Evolutionary conservation across 2,888 invertebrate genomes (phyloP).

Genomic region (Apamea crenata): DNA sequence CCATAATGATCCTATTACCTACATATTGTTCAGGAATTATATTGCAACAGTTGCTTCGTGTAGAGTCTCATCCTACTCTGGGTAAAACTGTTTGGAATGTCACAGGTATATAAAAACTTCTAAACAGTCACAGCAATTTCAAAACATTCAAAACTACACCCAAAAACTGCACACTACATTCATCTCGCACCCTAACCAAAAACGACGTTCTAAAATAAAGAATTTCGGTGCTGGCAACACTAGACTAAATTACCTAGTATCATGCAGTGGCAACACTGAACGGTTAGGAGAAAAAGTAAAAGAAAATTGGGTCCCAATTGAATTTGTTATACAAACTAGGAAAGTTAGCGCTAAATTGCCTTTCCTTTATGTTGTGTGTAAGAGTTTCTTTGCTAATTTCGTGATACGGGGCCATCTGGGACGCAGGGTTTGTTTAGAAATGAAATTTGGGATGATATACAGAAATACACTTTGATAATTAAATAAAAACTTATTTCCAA

Average conservation of each 20-base stretch:
- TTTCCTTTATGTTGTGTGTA: slow-evolving; percentile 40
- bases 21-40: not conserved
- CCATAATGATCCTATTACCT: not conserved
- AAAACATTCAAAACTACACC: slow-evolving; percentile 10
- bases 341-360: slow-evolving; percentile 64
- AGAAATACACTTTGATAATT: not conserved
- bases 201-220: slow-evolving; percentile 17
- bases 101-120: not conserved
- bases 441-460: slow-evolving; percentile 3
- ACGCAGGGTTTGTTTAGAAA: not conserved
- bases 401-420: slow-evolving; percentile 20
- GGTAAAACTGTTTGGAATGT: not conserved
- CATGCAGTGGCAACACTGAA: slow-evolving; percentile 52
- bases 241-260: slow-evolving; percentile 35
- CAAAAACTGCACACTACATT: not conserved
- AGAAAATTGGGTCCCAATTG: slow-evolving; percentile 67
- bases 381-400: slow-evolving; percentile 33
- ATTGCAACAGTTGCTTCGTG: not conserved
- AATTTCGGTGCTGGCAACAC: slow-evolving; percentile 45
- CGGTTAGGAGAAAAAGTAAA: slow-evolving; percentile 60
- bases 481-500: too few species aligned
- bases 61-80: not conserved
- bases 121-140: not conserved
- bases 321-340: slow-evolving; percentile 69
- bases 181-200: not conserved